These are phyloP conservation scores for Mesorhabditis belari DNA, from an alignment of 2,888 invertebrate species.

Conservation along the genomic window DNA sequence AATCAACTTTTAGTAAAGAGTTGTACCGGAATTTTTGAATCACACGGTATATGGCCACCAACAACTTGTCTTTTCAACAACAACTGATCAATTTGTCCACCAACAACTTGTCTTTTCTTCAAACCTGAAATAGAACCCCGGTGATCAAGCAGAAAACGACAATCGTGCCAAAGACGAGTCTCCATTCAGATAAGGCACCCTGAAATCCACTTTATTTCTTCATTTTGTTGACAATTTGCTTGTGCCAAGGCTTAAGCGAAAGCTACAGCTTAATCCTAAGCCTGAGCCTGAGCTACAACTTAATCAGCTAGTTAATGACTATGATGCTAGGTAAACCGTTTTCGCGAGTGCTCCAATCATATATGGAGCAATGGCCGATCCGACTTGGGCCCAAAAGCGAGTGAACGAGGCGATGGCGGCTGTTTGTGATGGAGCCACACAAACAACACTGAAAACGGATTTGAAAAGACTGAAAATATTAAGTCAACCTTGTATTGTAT, in stretches of 20 bases:
- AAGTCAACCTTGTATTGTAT: slow-evolving; percentile 43
- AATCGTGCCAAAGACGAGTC: slow-evolving; percentile 36
- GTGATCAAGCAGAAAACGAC: slow-evolving; percentile 36
- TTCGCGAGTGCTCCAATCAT: slow-evolving; percentile 43
- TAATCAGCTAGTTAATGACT: slow-evolving; percentile 1
- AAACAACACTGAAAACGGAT: slow-evolving; percentile 35
- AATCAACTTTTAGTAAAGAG: no score
- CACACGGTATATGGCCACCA: no score
- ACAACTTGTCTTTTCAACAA: no score
- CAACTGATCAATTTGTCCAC: no score
- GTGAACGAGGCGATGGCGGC: slow-evolving; percentile 49
- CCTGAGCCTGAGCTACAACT: slow-evolving; percentile 3
- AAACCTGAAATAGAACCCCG: slow-evolving; percentile 44
- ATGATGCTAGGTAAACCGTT: slow-evolving; percentile 9
- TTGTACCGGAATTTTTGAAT: no score
- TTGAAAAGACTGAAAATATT: neutral
- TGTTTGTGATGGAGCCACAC: slow-evolving; percentile 49
- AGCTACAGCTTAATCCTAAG: no score
- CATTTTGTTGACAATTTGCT: neutral
- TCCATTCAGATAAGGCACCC: slow-evolving; percentile 45
- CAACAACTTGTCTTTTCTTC: neutral
- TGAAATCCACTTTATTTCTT: slow-evolving; percentile 4
- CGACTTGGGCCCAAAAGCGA: slow-evolving; percentile 47
- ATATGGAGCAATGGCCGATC: slow-evolving; percentile 44
- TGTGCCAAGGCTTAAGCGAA: no score